phyloP scores from a whole-genome alignment of 1,140 invertebrate genomes.

The Drosophila asahinai region DNA sequence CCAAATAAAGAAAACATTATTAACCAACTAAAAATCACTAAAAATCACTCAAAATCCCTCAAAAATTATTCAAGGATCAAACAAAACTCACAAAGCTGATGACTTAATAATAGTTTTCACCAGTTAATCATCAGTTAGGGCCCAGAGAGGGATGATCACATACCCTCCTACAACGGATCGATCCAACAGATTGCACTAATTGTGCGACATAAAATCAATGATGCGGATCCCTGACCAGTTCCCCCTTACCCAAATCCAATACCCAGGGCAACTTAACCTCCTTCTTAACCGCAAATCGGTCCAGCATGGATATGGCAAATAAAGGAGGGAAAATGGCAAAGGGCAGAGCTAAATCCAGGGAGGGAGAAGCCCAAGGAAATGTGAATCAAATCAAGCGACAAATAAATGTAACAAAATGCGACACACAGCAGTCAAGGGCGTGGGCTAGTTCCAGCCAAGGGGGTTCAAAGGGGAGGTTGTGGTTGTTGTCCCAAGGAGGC shows the following conservation, averaged over 20 bases:
- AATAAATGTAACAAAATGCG: constrained; percentile 80
- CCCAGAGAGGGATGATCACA: constrained; percentile 1
- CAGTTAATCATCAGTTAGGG: neutral
- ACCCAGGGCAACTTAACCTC: constrained; percentile 50
- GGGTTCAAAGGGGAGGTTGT: neutral
- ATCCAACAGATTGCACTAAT: constrained; percentile 56
- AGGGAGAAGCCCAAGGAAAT: constrained; percentile 24
- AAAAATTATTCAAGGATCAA: neutral
- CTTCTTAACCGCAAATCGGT: constrained; percentile 65
- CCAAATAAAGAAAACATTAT: too few species aligned
- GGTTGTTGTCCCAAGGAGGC: constrained; percentile 36
- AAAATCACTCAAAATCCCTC: neutral
- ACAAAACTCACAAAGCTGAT: neutral
- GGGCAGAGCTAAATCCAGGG: constrained; percentile 8
- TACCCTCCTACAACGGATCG: neutral
- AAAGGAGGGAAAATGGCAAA: constrained; percentile 28
- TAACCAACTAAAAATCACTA: neutral
- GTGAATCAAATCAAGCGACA: constrained; percentile 79
- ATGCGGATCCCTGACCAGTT: constrained; percentile 31
- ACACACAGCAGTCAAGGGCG: constrained; percentile 39
- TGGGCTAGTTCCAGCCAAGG: too few species aligned
- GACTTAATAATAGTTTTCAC: constrained; percentile 15
- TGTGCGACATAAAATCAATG: constrained; percentile 59
- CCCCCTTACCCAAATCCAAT: constrained; percentile 8
- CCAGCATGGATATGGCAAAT: constrained; percentile 50